Evolutionary conservation across 2,888 invertebrate genomes (phyloP).

Genomic region (Euplagia quadripunctaria): DNA sequence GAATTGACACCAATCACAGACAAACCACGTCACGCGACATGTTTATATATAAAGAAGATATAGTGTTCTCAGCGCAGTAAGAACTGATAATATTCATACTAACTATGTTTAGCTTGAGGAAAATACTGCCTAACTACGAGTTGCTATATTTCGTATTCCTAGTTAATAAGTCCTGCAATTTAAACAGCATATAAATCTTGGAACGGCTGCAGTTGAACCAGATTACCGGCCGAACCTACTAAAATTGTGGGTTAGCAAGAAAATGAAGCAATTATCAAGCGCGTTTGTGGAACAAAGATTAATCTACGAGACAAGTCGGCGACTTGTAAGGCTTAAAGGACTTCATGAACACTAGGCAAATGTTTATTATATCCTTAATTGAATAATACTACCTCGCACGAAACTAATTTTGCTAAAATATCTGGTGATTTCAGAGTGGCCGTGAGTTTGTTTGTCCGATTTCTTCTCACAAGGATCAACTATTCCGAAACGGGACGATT

Average conservation of each 20-base stretch:
- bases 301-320: neutral
- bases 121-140: neutral
- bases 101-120: neutral
- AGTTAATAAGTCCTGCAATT: neutral
- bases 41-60: too few species aligned
- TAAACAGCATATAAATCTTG: slow-evolving; percentile 1
- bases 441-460: too few species aligned
- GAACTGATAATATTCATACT: neutral
- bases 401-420: too few species aligned
- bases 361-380: neutral
- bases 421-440: too few species aligned
- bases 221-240: neutral
- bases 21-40: too few species aligned
- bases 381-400: too few species aligned
- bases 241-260: slow-evolving; percentile 4
- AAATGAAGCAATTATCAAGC: neutral
- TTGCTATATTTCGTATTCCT: neutral
- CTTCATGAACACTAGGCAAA: neutral
- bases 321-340: neutral
- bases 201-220: neutral
- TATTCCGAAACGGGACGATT: too few species aligned
- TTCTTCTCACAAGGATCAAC: too few species aligned
- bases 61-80: neutral
- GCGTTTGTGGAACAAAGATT: neutral
- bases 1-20: too few species aligned